Evolutionary conservation across 2,888 invertebrate species (phyloP).

Genomic region (Melinaea menophilus): DNA sequence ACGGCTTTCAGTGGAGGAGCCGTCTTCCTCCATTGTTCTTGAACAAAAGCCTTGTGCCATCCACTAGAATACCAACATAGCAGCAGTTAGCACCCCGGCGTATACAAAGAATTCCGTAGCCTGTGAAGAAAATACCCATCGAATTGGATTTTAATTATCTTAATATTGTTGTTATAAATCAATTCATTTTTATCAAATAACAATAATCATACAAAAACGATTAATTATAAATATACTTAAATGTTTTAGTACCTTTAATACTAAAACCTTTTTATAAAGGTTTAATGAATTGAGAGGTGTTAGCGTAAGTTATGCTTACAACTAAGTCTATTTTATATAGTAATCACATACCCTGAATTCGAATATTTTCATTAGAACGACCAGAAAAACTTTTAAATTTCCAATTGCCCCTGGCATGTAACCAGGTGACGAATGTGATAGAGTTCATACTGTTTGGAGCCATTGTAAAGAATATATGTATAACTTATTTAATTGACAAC

Average conservation of each 20-base stretch:
- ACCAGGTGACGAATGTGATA: conserved; percentile 89
- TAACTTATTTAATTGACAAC: no score
- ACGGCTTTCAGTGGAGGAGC: conserved; percentile 60
- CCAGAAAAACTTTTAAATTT: conserved; percentile 86
- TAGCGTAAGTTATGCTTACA: not conserved
- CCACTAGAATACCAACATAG: conserved; percentile 80
- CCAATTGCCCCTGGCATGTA: conserved; percentile 88
- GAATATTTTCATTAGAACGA: conserved; percentile 82
- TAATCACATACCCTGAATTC: conserved; percentile 76
- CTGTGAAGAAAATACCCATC: conserved; percentile 56
- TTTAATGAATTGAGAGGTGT: no score
- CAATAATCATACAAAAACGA: no score
- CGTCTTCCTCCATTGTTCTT: conserved; percentile 57
- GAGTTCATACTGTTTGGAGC: conserved; percentile 91
- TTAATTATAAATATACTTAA: no score
- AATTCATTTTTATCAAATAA: no score
- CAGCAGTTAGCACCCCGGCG: conserved; percentile 80
- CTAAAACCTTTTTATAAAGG: no score
- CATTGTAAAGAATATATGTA: conserved; percentile 54
- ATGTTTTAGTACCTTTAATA: no score
- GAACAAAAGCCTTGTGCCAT: conserved; percentile 73
- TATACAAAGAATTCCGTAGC: conserved; percentile 86
- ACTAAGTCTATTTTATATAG: not conserved
- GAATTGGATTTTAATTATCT: no score
- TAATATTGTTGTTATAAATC: no score